phyloP scores from a whole-genome alignment of 2,113 vertebrate genomes.

The Ivindomyrus marchei region DNA sequence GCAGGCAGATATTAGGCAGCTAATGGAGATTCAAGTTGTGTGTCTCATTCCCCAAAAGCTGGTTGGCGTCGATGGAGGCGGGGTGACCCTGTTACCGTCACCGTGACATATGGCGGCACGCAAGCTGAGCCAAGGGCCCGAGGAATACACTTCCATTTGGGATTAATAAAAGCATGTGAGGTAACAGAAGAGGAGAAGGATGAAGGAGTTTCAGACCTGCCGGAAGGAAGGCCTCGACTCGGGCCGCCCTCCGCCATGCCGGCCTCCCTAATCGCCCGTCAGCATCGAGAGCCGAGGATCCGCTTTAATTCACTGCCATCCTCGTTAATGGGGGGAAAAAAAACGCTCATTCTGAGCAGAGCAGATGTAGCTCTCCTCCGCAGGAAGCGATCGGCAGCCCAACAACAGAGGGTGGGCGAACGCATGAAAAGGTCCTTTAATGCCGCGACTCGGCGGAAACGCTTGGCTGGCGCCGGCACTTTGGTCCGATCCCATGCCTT shows the following conservation, averaged over 20 bases:
- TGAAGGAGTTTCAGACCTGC: background rate
- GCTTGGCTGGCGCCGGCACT: background rate
- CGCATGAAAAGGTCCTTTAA: constrained; percentile 59
- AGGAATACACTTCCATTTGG: background rate
- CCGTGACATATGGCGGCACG: background rate
- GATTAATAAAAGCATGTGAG: background rate
- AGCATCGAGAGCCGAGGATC: constrained; percentile 28
- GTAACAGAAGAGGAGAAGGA: background rate
- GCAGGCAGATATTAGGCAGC: background rate
- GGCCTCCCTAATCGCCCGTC: constrained; percentile 40
- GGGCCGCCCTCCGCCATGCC: background rate
- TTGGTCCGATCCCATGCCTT: background rate
- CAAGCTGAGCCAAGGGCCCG: background rate
- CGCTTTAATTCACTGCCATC: constrained; percentile 44
- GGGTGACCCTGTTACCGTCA: background rate
- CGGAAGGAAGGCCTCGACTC: background rate
- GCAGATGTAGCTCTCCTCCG: constrained; percentile 56
- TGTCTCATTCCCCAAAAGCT: background rate
- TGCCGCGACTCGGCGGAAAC: constrained; percentile 27
- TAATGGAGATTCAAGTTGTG: background rate
- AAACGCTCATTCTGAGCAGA: constrained; percentile 44
- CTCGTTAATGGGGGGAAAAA: constrained; percentile 21
- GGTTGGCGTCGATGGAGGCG: background rate
- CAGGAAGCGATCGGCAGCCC: constrained; percentile 54
- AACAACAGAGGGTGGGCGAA: constrained; percentile 49